Evolutionary conservation across 1,140 invertebrate genomes (phyloP), one percentile per base, ranked within the genome.

Genomic region (Scaptomyza pallida): DNA sequence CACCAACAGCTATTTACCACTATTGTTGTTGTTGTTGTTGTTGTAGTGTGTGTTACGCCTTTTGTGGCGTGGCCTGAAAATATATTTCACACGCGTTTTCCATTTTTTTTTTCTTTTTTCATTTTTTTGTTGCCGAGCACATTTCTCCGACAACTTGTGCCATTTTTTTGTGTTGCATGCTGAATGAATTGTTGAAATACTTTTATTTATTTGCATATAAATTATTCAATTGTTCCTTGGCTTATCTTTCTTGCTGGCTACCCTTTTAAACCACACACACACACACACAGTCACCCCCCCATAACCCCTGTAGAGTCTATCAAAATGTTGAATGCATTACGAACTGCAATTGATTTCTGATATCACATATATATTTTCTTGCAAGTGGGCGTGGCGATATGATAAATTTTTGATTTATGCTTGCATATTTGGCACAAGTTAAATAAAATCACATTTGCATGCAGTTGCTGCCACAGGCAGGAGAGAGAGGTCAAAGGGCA

Each of bases 191-290:
- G 80, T 63, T 59, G 75, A 79, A 85, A 78, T 85, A 79, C 80
- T 85, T 76, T 85, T 85, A 85, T 85, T 85, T 85, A 85, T 85
- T 85, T 85, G 80, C 80, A 85, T 85, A 85, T 85, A 85, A 85
- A 85, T 85, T 85, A 85, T 85, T 85, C 75, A 85, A 85, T 85
- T 85, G 80, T 85, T 83, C 79, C 67, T 69, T 72, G 47, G 64
- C 71, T 83, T 82, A 82, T 82, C 79, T 82, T 82, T 78, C 75
- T 71, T 60, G 74, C 63, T 78, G 78, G 60, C 78, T 77, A 61
- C 35, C 45, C 50, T 8, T n/a, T 35, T 26, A 10, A 10, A 12
- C 10, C 12, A 1, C 21, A 15, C 57, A n/a, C 33, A 9, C 13
- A 10, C n/a, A n/a, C 10, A 1, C n/a, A n/a, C 57, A 19, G 3